phyloP scores from a whole-genome alignment of 2,113 vertebrate species.

The Melanocharis versteri region DNA sequence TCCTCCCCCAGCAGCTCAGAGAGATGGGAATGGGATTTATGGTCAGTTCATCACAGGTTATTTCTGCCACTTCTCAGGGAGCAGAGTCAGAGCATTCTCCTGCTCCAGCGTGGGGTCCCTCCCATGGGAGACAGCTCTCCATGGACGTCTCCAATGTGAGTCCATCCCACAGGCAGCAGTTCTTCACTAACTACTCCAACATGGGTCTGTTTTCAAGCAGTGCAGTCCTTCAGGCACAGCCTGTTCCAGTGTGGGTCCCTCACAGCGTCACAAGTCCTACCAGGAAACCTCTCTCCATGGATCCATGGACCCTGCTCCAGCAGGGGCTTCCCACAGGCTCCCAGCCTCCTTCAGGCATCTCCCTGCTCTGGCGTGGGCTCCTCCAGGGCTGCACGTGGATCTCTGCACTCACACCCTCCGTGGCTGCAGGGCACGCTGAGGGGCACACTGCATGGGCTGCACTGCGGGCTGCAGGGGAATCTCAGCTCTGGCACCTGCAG shows the following conservation, averaged over 20 bases:
- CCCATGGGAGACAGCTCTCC: background rate
- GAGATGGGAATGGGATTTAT: background rate
- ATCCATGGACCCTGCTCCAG: background rate
- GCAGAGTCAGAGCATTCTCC: background rate
- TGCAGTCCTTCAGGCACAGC: background rate
- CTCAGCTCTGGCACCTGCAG: background rate
- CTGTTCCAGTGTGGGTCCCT: background rate
- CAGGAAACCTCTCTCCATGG: background rate
- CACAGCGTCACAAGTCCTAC: background rate
- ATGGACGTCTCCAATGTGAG: rapidly evolving
- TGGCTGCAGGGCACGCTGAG: no score
- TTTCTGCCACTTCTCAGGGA: background rate
- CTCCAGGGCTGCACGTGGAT: background rate
- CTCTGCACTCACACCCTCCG: background rate
- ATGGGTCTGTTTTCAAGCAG: background rate
- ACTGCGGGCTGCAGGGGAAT: background rate
- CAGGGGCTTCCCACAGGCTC: background rate
- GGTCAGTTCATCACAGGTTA: background rate
- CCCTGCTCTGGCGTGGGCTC: background rate
- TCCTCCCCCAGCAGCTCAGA: background rate
- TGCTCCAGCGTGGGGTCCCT: background rate
- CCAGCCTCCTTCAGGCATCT: background rate
- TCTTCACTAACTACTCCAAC: no score
- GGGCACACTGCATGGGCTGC: background rate
- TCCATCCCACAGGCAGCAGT: background rate